Evolutionary conservation across 1,140 invertebrate species (phyloP).

Genomic region (Matsumurasca onukii): DNA sequence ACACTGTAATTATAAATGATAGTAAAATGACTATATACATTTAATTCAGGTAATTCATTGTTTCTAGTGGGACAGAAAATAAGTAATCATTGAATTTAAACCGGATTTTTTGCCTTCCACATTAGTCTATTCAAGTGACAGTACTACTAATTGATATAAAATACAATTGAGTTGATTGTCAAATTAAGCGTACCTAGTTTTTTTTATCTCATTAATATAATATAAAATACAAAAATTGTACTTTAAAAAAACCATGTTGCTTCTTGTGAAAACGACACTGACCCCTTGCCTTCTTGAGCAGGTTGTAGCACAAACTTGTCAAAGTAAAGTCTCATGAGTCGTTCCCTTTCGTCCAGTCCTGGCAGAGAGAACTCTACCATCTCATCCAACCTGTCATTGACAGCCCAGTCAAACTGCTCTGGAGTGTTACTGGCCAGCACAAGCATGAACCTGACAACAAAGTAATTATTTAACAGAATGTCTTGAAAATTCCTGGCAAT

Average conservation of each 20-base stretch:
- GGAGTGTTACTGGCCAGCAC: conserved; percentile 97
- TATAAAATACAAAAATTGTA: background rate
- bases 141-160: too few species aligned
- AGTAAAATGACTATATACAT: too few species aligned
- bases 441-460: conserved; percentile 80
- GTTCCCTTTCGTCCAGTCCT: conserved; percentile 86
- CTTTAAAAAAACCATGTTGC: background rate
- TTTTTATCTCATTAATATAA: too few species aligned
- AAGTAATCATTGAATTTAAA: too few species aligned
- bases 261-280: conserved; percentile 26
- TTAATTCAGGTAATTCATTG: too few species aligned
- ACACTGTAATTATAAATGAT: too few species aligned
- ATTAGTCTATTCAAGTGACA: too few species aligned
- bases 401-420: conserved; percentile 98
- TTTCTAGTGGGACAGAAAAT: too few species aligned
- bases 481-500: too few species aligned
- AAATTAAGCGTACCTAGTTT: too few species aligned
- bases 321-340: conserved; percentile 93
- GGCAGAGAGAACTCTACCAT: conserved; percentile 96
- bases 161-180: too few species aligned
- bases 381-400: conserved; percentile 96
- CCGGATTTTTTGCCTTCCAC: too few species aligned
- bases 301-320: conserved; percentile 93
- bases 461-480: conserved; percentile 23
- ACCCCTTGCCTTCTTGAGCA: conserved; percentile 76